Base-by-base conservation (phyloP, 2,888 invertebrate genomes). In the Eupsilia transversa region DNA sequence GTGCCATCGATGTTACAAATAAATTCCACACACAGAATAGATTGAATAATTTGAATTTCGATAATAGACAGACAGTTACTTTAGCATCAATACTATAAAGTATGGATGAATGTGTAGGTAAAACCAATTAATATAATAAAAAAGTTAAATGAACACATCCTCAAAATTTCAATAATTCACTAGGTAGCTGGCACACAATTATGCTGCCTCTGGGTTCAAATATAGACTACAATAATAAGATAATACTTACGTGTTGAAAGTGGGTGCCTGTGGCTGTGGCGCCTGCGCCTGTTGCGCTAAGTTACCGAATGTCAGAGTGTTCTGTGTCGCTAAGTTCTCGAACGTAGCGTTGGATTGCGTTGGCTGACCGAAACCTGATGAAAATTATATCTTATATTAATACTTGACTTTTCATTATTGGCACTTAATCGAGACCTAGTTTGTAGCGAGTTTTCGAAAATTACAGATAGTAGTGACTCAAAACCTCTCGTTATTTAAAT, bases 231-330 rank as follows among this genome's bases (percentile, higher is more conserved):
- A 52, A 17, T 41, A 38, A 41, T 49, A 35, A 3, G 4, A 57
- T 2, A 49, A 63, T 75, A 89, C 95, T 90, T 80, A 96, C 96
- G 95, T 91, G 85, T 95, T 96, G 85, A 96, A 96, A 56, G 87
- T 89, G 14, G 96, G 93, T 3, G 92, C 90, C 0, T 92, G 88
- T 23, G 93, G 93, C 46, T 92, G 89, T 3, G 93, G 88, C 33
- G 92, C 90, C 63, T 90, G 91, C 1, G 96, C 93, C 82, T 97
- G 97, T 84, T 97, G 97, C 1, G 97, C 97, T 41, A 97, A 91
- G 89, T 97, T 97, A 64, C 97, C 97, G 92, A 97, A 97, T 1
- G 97, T 97, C 69, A 97, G 91, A 1, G 97, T 97, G 88, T 97
- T 97, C 90, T 97, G 97, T 56, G 95, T 97, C 1, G 97, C 97